Conservation (phyloP, 2,797 vertebrate genomes). For the Tachyglossus aculeatus region DNA sequence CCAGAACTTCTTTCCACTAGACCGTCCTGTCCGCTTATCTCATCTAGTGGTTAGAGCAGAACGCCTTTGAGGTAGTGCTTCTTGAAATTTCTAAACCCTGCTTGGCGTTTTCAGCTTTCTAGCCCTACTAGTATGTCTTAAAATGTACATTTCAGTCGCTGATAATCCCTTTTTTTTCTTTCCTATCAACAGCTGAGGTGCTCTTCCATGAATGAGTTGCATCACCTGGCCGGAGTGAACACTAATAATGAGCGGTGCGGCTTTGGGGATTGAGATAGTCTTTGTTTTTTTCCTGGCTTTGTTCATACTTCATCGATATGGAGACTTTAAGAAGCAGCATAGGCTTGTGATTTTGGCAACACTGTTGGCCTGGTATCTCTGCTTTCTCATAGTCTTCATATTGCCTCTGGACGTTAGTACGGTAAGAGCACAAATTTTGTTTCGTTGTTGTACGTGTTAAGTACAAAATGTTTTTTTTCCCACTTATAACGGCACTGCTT, state of each 20-base stretch:
- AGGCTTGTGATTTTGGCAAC: constrained; percentile 93
- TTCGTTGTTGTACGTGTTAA: neutral
- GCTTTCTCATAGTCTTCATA: constrained; percentile 97
- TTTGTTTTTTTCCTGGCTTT: constrained; percentile 96
- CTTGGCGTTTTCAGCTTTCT: neutral
- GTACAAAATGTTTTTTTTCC: too few species aligned
- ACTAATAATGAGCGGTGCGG: constrained; percentile 90
- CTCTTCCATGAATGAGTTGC: constrained; percentile 27
- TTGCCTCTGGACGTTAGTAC: constrained; percentile 95
- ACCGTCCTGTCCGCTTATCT: neutral
- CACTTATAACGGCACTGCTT: too few species aligned
- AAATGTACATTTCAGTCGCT: neutral
- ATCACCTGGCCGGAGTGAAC: constrained; percentile 11
- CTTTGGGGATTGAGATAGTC: constrained; percentile 90
- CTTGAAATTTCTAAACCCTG: too few species aligned
- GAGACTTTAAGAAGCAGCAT: constrained; percentile 95
- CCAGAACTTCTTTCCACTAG: neutral
- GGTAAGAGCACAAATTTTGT: constrained; percentile 74
- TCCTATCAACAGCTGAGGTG: constrained; percentile 56
- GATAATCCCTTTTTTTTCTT: neutral
- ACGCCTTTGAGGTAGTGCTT: too few species aligned
- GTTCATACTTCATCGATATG: constrained; percentile 93
- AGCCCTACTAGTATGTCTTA: neutral
- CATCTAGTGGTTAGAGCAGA: too few species aligned
- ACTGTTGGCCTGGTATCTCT: constrained; percentile 95